Percentiles rank a stretch among this genome's conserved stretches.
Conservation (phyloP, 1,140 invertebrate species). For the Drosophila obscura region DNA sequence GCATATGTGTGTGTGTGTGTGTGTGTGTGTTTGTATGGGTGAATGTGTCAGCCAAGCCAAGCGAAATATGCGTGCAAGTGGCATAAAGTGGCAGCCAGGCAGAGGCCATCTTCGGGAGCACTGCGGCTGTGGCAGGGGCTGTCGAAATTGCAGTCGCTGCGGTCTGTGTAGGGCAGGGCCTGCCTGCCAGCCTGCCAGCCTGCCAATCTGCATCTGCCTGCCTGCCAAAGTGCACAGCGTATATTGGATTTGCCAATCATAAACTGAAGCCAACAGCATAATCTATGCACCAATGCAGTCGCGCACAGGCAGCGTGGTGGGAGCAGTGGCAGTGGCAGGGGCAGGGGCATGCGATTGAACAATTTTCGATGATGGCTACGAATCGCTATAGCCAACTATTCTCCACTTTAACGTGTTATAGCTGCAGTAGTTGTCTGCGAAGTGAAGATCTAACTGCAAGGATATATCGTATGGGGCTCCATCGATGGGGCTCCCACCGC, state of each 20-base stretch:
- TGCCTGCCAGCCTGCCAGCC: slow-evolving; percentile 43
- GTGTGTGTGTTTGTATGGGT: slow-evolving; percentile 26
- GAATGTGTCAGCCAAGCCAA: slow-evolving; percentile 13
- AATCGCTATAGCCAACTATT: background rate
- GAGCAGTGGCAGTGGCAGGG: slow-evolving; percentile 3
- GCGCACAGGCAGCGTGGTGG: slow-evolving; percentile 30
- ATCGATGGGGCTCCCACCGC: no score
- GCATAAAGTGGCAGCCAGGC: slow-evolving; percentile 70
- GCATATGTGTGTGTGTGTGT: slow-evolving; percentile 20
- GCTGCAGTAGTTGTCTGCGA: no score
- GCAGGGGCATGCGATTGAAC: slow-evolving; percentile 38
- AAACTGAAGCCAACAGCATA: slow-evolving; percentile 81
- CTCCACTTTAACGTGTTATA: no score
- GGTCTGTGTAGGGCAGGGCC: slow-evolving; percentile 1
- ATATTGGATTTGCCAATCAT: slow-evolving; percentile 81
- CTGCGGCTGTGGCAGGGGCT: background rate
- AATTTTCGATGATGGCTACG: slow-evolving; percentile 16
- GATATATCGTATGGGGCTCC: background rate
- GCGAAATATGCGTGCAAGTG: slow-evolving; percentile 75
- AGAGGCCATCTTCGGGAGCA: slow-evolving; percentile 15
- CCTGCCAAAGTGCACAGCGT: slow-evolving; percentile 75
- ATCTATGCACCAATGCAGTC: slow-evolving; percentile 71
- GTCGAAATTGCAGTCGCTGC: slow-evolving; percentile 18
- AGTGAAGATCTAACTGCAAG: background rate
- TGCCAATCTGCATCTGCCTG: slow-evolving; percentile 56